phyloP scores from a whole-genome alignment of 2,888 invertebrate genomes.

The Acanthoscelides obtectus region DNA sequence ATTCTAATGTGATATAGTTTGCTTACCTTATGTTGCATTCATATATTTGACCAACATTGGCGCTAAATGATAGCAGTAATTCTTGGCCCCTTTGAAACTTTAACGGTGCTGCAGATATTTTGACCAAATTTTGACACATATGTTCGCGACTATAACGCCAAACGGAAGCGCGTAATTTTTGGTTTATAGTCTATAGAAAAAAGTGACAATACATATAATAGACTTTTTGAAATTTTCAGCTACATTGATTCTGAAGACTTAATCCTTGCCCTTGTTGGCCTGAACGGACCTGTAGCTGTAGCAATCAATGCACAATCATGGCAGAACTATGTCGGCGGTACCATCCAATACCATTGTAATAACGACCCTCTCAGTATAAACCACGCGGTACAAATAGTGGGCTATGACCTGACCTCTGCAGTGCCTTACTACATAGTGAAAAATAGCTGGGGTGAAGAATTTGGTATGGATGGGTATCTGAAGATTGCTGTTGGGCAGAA shows the following conservation, averaged over 20 bases:
- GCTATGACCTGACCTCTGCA: conserved; percentile 68
- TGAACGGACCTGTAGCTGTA: conserved; percentile 72
- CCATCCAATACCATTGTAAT: conserved; percentile 78
- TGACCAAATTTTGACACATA: too few relatives aligned
- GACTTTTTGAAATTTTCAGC: too few relatives aligned
- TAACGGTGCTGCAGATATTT: too few relatives aligned
- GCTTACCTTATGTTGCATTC: too few relatives aligned
- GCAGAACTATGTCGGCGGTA: conserved; percentile 82
- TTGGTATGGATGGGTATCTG: conserved; percentile 72
- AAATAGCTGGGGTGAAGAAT: conserved; percentile 80
- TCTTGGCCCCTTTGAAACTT: too few relatives aligned
- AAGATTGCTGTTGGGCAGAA: conserved; percentile 64
- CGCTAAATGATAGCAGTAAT: too few relatives aligned
- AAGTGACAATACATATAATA: too few relatives aligned
- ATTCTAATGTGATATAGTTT: too few relatives aligned
- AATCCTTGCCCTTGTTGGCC: conserved; percentile 57
- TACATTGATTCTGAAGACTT: conserved; percentile 61
- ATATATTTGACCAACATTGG: too few relatives aligned
- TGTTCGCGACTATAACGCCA: too few relatives aligned
- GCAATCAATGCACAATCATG: conserved; percentile 80
- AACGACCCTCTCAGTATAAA: conserved; percentile 57
- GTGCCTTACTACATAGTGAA: conserved; percentile 78
- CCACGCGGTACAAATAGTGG: conserved; percentile 80
- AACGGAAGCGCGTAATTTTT: too few relatives aligned
- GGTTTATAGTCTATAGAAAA: too few relatives aligned